Percentiles rank a stretch among this genome's conserved stretches.
Evolutionary conservation across 1,140 invertebrate species (phyloP).

Genomic region (Drosophila baimaii): DNA sequence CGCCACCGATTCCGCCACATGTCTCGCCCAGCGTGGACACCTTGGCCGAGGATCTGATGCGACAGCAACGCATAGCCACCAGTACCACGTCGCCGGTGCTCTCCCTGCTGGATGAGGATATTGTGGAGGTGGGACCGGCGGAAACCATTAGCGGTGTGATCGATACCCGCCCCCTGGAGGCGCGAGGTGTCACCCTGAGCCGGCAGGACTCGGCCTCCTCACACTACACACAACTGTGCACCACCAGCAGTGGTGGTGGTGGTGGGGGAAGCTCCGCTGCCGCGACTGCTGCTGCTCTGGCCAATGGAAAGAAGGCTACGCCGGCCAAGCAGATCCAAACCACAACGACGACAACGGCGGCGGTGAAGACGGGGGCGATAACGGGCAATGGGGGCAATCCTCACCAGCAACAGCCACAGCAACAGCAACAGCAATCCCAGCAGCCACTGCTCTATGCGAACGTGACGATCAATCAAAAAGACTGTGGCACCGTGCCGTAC

Average conservation of each 20-base stretch:
- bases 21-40: conserved; percentile 67
- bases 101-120: conserved; percentile 81
- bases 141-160: conserved; percentile 89
- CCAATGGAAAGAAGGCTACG: conserved; percentile 63
- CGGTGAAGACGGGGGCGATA: conserved; percentile 29
- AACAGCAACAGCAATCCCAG: conserved; percentile 46
- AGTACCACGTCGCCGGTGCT: conserved; percentile 67
- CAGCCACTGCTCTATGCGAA: conserved; percentile 83
- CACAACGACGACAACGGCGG: conserved; percentile 39
- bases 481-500: conserved; percentile 87
- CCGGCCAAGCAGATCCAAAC: conserved; percentile 33
- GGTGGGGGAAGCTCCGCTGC: conserved; percentile 37
- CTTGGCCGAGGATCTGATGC: conserved; percentile 72
- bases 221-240: conserved; percentile 77
- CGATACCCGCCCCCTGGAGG: conserved; percentile 85
- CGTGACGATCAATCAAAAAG: conserved; percentile 84
- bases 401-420: conserved; percentile 46
- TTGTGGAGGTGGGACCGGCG: conserved; percentile 87
- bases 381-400: conserved; percentile 30
- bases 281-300: conserved; percentile 36
- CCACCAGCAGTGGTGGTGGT: conserved; percentile 60
- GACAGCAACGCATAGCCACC: conserved; percentile 68
- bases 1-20: conserved; percentile 83
- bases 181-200: conserved; percentile 59
- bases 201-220: conserved; percentile 58